Conservation (phyloP, 2,797 vertebrate species). For the Myotis daubentonii region DNA sequence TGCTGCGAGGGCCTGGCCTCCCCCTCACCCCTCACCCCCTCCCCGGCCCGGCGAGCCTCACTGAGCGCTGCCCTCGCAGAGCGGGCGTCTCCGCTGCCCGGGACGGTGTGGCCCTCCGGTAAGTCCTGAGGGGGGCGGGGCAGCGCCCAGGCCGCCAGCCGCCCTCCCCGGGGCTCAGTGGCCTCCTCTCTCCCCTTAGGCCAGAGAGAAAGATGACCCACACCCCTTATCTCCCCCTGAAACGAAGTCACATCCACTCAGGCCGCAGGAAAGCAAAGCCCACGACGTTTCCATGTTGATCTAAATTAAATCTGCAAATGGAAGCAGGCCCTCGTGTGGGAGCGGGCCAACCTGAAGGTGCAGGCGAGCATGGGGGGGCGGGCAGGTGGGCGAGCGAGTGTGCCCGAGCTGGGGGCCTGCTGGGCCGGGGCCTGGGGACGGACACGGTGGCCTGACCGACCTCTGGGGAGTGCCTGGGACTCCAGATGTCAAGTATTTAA, state of each 20-base stretch:
- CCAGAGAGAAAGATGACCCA: not conserved
- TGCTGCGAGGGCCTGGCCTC: too few species aligned
- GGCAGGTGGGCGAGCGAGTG: not conserved
- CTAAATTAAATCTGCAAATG: constrained; percentile 85
- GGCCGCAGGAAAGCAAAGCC: constrained; percentile 67
- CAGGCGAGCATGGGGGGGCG: not conserved
- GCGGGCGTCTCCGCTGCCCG: not conserved
- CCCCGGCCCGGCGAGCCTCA: not conserved
- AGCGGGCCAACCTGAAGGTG: not conserved
- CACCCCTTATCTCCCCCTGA: constrained; percentile 40
- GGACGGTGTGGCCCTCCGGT: not conserved
- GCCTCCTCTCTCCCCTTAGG: not conserved
- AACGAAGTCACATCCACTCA: constrained; percentile 62
- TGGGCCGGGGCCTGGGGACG: not conserved
- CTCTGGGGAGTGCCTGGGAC: not conserved
- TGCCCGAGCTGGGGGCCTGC: not conserved
- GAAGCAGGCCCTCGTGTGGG: constrained; percentile 49
- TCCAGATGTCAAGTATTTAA: not conserved
- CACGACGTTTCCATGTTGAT: constrained; percentile 78
- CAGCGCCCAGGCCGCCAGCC: not conserved
- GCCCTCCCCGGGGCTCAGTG: not conserved
- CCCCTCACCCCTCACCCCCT: too few species aligned
- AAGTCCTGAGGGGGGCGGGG: not conserved
- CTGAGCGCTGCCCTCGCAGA: not conserved
- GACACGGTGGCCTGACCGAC: rapidly evolving